Conservation (phyloP, 2,113 vertebrate genomes). For the Chionodraco myersi region DNA sequence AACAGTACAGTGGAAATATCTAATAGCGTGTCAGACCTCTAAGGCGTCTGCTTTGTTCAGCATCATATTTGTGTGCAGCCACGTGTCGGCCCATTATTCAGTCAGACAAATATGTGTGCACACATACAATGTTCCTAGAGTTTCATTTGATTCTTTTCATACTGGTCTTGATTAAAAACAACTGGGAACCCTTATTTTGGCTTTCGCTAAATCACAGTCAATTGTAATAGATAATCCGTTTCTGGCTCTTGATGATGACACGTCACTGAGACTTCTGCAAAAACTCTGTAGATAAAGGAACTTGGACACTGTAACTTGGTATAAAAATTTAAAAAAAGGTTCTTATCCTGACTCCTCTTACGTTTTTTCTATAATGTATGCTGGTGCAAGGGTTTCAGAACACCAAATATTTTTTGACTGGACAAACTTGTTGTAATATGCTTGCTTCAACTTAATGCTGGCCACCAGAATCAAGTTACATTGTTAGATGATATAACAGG, state of each 20-base stretch:
- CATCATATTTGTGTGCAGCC: slow-evolving; percentile 52
- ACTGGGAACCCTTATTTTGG: neutral
- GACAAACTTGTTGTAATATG: neutral
- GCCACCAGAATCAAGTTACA: neutral
- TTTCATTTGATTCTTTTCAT: neutral
- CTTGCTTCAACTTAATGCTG: neutral
- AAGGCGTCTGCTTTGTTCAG: slow-evolving; percentile 61
- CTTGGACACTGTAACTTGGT: neutral
- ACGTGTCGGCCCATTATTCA: slow-evolving; percentile 37
- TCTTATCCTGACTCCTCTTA: neutral
- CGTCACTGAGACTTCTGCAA: neutral
- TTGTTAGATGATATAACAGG: neutral
- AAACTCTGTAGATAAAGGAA: neutral
- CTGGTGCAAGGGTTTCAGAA: neutral
- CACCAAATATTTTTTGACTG: neutral
- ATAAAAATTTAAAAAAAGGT: neutral
- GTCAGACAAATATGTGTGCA: neutral
- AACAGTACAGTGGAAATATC: slow-evolving; percentile 67
- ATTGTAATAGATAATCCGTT: slow-evolving; percentile 25
- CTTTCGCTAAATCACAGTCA: neutral
- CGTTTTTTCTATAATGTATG: neutral
- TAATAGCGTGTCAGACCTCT: slow-evolving; percentile 60
- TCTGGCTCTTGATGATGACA: slow-evolving; percentile 1
- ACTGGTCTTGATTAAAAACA: neutral
- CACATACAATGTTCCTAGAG: neutral